A percentile compares a stretch with the other conserved stretches of the same genome.
phyloP scores from a whole-genome alignment of 2,113 vertebrate genomes.

The Entelurus aequoreus region DNA sequence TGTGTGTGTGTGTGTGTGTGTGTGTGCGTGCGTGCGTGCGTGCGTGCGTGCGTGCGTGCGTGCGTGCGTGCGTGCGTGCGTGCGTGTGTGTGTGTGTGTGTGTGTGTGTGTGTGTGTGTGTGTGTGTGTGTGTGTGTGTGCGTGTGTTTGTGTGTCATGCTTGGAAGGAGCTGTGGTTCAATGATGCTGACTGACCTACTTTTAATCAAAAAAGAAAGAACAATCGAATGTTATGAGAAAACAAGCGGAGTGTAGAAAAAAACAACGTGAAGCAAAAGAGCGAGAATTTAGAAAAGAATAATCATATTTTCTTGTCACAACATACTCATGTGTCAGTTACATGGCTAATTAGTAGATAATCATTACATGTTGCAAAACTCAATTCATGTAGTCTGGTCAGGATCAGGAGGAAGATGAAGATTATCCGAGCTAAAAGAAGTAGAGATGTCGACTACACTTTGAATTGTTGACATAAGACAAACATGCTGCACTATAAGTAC shows the following conservation, averaged over 20 bases:
- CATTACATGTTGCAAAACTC: too few relatives aligned
- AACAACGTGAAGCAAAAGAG: background rate
- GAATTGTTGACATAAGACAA: too few relatives aligned
- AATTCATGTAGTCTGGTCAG: too few relatives aligned
- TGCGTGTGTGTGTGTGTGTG: background rate
- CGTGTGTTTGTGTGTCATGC: conserved; percentile 49
- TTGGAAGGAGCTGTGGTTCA: conserved; percentile 50
- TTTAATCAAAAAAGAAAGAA: conserved; percentile 42
- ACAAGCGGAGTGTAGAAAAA: background rate
- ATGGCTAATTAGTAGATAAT: too few relatives aligned
- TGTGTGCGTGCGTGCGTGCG: conserved; percentile 24
- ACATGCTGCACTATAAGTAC: too few relatives aligned
- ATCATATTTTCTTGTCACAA: too few relatives aligned
- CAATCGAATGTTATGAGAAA: background rate
- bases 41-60: too few relatives aligned
- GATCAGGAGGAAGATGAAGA: too few relatives aligned
- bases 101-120: background rate
- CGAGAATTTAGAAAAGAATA: background rate
- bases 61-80: too few relatives aligned
- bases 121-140: background rate
- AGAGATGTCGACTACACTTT: too few relatives aligned
- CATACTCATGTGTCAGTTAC: too few relatives aligned
- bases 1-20: background rate
- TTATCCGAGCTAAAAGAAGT: too few relatives aligned
- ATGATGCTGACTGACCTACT: conserved; percentile 73